phyloP scores from a whole-genome alignment of 1,140 invertebrate species.

The Armadillidium nasatum region DNA sequence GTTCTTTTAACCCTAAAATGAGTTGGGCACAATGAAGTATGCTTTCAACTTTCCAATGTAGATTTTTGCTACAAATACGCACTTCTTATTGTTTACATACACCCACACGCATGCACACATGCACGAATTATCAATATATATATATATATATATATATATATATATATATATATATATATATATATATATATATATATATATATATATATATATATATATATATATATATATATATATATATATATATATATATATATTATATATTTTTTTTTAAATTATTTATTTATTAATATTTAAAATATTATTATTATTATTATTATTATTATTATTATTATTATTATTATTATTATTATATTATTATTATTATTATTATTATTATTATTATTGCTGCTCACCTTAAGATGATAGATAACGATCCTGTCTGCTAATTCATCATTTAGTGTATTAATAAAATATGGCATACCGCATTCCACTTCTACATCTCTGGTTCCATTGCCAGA shows the following conservation, averaged over 20 bases:
- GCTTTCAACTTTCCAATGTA: no score
- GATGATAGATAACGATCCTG: conserved; percentile 38
- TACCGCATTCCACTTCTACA: conserved; percentile 31
- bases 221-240: not conserved
- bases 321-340: conserved; percentile 6
- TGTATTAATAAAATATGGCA: conserved; percentile 36
- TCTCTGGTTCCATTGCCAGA: not conserved
- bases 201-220: conserved; percentile 2
- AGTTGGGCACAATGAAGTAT: no score
- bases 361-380: conserved; percentile 8
- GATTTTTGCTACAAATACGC: no score
- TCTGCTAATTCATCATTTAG: conserved; percentile 29
- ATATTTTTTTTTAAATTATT: no score
- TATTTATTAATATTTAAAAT: not conserved
- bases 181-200: not conserved
- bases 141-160: no score
- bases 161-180: not conserved
- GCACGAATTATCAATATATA: no score
- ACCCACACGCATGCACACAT: no score
- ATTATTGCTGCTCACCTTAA: conserved; percentile 27
- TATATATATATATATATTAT: not conserved
- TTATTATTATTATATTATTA: conserved; percentile 8
- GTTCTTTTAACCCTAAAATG: no score
- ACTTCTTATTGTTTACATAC: no score
- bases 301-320: conserved; percentile 11